Percentiles rank a stretch among this genome's conserved stretches.
phyloP scores from a whole-genome alignment of 2,113 vertebrate species.

The Equus przewalskii region DNA sequence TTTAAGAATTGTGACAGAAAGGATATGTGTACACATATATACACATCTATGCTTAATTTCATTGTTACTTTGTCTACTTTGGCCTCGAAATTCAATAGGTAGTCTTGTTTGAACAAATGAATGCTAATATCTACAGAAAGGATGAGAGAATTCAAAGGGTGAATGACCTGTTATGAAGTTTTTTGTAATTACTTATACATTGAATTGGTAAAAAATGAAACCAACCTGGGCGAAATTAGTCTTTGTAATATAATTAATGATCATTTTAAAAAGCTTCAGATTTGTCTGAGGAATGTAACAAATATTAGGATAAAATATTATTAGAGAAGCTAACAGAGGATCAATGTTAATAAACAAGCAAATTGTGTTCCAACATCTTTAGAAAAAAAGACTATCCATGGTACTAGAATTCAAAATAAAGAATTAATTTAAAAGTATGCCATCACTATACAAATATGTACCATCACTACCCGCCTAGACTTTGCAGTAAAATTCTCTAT shows the following conservation, averaged over 20 bases:
- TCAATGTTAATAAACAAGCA: slow-evolving; percentile 59
- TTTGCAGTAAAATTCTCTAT: background rate
- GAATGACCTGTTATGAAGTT: background rate
- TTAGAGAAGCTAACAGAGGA: slow-evolving; percentile 11
- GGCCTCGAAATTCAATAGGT: background rate
- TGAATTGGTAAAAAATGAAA: slow-evolving; percentile 24
- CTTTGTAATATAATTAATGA: background rate
- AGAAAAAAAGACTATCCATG: background rate
- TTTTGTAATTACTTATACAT: slow-evolving; percentile 11
- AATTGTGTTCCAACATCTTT: slow-evolving; percentile 15
- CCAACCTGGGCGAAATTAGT: background rate
- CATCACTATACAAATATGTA: slow-evolving; percentile 51
- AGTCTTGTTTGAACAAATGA: slow-evolving; percentile 24
- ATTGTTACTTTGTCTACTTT: background rate
- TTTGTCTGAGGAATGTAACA: slow-evolving; percentile 48
- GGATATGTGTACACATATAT: background rate
- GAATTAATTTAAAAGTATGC: slow-evolving; percentile 54
- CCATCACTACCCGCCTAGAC: background rate
- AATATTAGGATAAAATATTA: slow-evolving; percentile 57
- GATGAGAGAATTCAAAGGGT: background rate
- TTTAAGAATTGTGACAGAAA: background rate
- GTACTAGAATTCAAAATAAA: slow-evolving; percentile 33
- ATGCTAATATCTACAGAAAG: background rate
- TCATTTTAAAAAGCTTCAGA: background rate
- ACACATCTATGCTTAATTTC: background rate